Evolutionary conservation across 1,140 invertebrate species (phyloP).

Genomic region (Bombus sylvicola): DNA sequence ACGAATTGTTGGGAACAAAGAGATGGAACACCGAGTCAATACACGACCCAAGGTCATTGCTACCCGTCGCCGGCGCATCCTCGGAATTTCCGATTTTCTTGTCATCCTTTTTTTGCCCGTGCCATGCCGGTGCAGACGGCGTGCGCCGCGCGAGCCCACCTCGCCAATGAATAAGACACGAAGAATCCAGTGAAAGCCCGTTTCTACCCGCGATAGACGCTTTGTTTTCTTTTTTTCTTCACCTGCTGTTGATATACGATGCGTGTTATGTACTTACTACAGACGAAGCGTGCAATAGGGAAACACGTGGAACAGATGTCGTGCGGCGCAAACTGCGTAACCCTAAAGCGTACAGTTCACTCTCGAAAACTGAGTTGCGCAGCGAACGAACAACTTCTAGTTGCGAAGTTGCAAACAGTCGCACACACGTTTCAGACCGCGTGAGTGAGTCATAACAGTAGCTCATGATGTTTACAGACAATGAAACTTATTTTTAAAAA

Average conservation of each 20-base stretch:
- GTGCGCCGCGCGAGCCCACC: background rate
- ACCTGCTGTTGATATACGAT: background rate
- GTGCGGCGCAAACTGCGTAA: background rate
- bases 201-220: background rate
- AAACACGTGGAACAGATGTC: conserved; percentile 9
- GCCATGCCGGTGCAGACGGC: conserved; percentile 5
- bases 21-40: conserved; percentile 66
- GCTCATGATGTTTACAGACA: background rate
- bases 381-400: background rate
- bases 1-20: conserved; percentile 65
- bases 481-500: background rate
- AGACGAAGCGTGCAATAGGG: background rate
- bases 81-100: conserved; percentile 55
- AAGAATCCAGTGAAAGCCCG: conserved; percentile 38
- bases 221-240: conserved; percentile 21
- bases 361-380: background rate
- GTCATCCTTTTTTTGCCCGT: conserved; percentile 36
- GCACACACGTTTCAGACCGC: background rate
- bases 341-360: background rate
- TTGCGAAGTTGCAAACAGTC: background rate
- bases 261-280: background rate
- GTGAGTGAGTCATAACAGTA: background rate
- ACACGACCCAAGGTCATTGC: conserved; percentile 68
- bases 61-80: conserved; percentile 59
- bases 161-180: conserved; percentile 36